These are phyloP conservation scores for Argyrosomus japonicus DNA, from an alignment of 2,113 vertebrate genomes.

Conservation along the genomic window DNA sequence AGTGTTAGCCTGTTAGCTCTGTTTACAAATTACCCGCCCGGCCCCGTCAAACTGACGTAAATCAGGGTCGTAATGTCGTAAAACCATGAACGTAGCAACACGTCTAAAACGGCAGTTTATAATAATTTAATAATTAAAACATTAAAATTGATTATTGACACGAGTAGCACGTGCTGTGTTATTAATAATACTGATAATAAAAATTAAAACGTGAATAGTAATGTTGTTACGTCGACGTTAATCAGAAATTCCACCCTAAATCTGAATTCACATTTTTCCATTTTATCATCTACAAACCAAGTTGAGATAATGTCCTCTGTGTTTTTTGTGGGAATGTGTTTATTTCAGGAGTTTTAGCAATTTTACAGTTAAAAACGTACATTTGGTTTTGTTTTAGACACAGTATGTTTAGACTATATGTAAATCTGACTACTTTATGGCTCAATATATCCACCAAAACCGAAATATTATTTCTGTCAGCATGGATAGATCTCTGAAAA, in stretches of 20 bases:
- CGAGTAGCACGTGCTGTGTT: rapidly evolving
- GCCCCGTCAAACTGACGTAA: slow-evolving; percentile 62
- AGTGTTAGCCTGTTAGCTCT: neutral
- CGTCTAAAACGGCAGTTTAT: neutral
- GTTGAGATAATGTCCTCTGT: neutral
- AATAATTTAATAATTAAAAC: neutral
- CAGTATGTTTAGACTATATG: neutral
- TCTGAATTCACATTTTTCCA: neutral
- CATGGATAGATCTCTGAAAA: neutral
- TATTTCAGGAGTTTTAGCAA: neutral
- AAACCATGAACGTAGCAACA: slow-evolving; percentile 7
- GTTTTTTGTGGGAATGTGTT: neutral
- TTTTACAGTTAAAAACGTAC: neutral
- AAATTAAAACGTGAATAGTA: neutral
- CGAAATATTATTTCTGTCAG: neutral
- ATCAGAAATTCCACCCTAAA: slow-evolving; percentile 42
- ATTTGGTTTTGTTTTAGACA: neutral
- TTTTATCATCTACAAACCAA: neutral
- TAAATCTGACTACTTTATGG: neutral
- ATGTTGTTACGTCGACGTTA: neutral
- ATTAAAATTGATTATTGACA: neutral
- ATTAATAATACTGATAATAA: neutral
- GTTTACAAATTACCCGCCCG: slow-evolving; percentile 82
- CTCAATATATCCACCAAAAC: too few species aligned
- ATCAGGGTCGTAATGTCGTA: slow-evolving; percentile 64